Percentiles rank a stretch among this genome's conserved stretches.
These are phyloP conservation scores for Drosophila lowei DNA, from an alignment of 1,140 invertebrate genomes.

Conservation along the genomic window DNA sequence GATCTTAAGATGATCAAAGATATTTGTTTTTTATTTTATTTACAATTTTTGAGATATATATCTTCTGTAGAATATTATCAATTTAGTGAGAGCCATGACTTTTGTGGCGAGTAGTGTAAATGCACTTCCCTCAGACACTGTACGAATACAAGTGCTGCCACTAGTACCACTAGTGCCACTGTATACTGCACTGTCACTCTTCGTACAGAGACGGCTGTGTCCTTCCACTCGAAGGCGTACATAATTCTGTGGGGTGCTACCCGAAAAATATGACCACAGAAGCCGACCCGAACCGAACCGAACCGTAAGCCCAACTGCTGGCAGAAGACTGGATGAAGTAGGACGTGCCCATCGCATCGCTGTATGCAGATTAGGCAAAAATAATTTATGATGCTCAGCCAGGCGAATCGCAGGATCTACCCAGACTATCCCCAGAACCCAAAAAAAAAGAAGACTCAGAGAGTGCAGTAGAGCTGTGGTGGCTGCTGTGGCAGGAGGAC, in stretches of 20 bases:
- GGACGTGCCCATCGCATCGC: constrained; percentile 28
- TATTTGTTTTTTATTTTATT: too few relatives aligned
- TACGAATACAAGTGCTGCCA: not conserved
- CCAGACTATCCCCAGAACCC: constrained; percentile 15
- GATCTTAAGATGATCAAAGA: too few relatives aligned
- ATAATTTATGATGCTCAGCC: constrained; percentile 68
- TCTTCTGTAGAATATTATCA: too few relatives aligned
- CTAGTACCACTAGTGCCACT: too few relatives aligned
- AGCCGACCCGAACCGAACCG: constrained; percentile 8
- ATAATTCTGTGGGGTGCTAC: too few relatives aligned
- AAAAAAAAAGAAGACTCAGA: constrained; percentile 5
- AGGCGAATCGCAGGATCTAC: constrained; percentile 28
- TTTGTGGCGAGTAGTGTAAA: not conserved
- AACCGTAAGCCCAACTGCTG: not conserved
- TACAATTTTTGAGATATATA: too few relatives aligned
- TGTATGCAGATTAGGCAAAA: constrained; percentile 72
- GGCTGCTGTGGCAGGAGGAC: not conserved
- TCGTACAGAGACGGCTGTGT: not conserved
- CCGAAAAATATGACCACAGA: constrained; percentile 15
- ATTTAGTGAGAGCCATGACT: too few relatives aligned
- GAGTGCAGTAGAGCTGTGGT: constrained; percentile 22
- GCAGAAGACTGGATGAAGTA: constrained; percentile 12
- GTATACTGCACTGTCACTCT: not conserved
- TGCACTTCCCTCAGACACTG: not conserved
- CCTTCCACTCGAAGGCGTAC: too few relatives aligned